phyloP scores from a whole-genome alignment of 1,140 invertebrate genomes.

The Cardiocondyla obscurior region DNA sequence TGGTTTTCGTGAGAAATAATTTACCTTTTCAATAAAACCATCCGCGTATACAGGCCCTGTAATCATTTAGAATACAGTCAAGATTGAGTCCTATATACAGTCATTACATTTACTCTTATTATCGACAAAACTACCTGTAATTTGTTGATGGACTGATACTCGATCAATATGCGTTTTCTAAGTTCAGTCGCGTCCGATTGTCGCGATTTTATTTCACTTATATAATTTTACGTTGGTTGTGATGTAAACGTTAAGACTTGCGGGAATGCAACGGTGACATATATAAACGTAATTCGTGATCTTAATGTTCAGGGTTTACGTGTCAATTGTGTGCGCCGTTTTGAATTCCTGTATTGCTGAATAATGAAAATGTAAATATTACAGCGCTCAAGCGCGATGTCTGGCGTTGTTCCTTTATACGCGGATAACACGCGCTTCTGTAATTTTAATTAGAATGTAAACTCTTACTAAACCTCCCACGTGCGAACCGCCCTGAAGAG shows the following conservation, averaged over 20 bases:
- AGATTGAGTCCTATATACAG: constrained; percentile 36
- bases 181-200: background rate
- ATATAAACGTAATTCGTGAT: background rate
- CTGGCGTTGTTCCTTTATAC: constrained; percentile 12
- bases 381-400: constrained; percentile 36
- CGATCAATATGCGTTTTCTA: constrained; percentile 39
- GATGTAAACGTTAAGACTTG: constrained; percentile 59
- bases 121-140: constrained; percentile 42
- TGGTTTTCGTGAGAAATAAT: background rate
- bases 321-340: background rate
- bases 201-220: constrained; percentile 22
- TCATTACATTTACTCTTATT: constrained; percentile 42
- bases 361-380: constrained; percentile 45
- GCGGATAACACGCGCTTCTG: constrained; percentile 8
- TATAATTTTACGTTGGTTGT: constrained; percentile 70
- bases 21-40: background rate
- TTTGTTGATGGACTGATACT: constrained; percentile 46
- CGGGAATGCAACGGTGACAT: constrained; percentile 15
- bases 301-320: background rate
- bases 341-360: constrained; percentile 40
- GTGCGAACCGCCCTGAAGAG: background rate
- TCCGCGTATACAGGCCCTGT: constrained; percentile 7
- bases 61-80: constrained; percentile 26
- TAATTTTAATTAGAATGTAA: constrained; percentile 31
- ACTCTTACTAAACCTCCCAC: background rate